A percentile compares a stretch with the other conserved stretches of the same genome.
phyloP scores from a whole-genome alignment of 2,888 invertebrate species.

The Mimachlamys varia region DNA sequence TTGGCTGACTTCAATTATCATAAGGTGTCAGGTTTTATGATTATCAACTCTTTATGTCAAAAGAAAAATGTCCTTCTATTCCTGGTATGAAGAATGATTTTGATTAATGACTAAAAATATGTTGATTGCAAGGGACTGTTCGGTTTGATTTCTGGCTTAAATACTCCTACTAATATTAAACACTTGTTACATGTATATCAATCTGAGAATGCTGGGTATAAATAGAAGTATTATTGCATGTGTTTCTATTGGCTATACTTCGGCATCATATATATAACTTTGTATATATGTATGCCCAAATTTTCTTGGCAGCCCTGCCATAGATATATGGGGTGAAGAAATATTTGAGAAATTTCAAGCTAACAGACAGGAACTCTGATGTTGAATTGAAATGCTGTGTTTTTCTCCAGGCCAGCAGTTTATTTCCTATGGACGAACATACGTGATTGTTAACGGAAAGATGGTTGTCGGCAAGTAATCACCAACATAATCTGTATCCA shows the following conservation, averaged over 20 bases:
- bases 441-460: slow-evolving; percentile 48
- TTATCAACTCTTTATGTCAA: no score
- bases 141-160: neutral
- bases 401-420: slow-evolving; percentile 50
- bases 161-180: slow-evolving; percentile 9
- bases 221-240: slow-evolving; percentile 1
- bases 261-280: neutral
- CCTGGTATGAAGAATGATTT: neutral
- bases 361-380: slow-evolving; percentile 1
- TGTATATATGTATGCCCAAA: neutral
- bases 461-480: slow-evolving; percentile 53
- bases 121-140: no score
- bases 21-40: no score
- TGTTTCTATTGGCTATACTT: neutral
- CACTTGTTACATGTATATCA: neutral
- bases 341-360: slow-evolving; percentile 17
- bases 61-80: neutral
- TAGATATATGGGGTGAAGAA: neutral
- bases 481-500: slow-evolving; percentile 14
- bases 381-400: slow-evolving; percentile 36
- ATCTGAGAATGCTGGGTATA: neutral
- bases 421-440: slow-evolving; percentile 49
- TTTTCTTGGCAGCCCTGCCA: slow-evolving; percentile 1
- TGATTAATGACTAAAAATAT: no score
- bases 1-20: no score